Percentiles rank a stretch among this genome's conserved stretches.
phyloP scores from a whole-genome alignment of 1,140 invertebrate species.

The Centruroides vittatus region DNA sequence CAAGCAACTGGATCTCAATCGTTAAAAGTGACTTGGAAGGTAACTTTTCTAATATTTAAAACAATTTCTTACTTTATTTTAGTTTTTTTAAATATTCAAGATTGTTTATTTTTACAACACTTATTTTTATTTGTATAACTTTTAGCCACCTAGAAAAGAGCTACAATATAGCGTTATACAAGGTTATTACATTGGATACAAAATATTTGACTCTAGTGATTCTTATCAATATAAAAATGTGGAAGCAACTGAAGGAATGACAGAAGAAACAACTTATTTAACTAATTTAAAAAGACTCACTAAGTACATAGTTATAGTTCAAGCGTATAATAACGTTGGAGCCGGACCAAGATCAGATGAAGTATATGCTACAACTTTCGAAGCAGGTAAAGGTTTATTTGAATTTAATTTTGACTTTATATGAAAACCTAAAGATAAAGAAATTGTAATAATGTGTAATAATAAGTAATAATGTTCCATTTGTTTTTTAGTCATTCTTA shows the following conservation, averaged over 20 bases:
- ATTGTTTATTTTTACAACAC: not conserved
- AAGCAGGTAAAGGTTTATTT: constrained; percentile 5
- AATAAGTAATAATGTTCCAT: too few species aligned
- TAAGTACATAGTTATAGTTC: constrained; percentile 28
- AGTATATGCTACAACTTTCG: constrained; percentile 9
- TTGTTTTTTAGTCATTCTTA: too few species aligned
- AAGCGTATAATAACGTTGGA: constrained; percentile 31
- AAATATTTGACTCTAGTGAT: constrained; percentile 27
- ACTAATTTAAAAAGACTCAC: constrained; percentile 9
- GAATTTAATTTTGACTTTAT: too few species aligned
- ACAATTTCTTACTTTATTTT: not conserved
- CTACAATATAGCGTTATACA: constrained; percentile 80
- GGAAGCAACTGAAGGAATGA: constrained; percentile 5
- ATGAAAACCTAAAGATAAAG: too few species aligned
- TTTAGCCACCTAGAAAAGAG: constrained; percentile 56
- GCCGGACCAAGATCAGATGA: constrained; percentile 27
- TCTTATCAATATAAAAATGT: constrained; percentile 25
- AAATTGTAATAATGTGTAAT: too few species aligned
- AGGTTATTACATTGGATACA: constrained; percentile 89
- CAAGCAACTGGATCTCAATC: constrained; percentile 30
- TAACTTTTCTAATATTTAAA: not conserved
- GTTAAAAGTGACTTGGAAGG: constrained; percentile 30
- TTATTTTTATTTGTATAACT: not conserved
- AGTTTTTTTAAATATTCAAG: not conserved
- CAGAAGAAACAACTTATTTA: constrained; percentile 5